Conservation (phyloP, 2,113 vertebrate species). For the Etheostoma cragini region DNA sequence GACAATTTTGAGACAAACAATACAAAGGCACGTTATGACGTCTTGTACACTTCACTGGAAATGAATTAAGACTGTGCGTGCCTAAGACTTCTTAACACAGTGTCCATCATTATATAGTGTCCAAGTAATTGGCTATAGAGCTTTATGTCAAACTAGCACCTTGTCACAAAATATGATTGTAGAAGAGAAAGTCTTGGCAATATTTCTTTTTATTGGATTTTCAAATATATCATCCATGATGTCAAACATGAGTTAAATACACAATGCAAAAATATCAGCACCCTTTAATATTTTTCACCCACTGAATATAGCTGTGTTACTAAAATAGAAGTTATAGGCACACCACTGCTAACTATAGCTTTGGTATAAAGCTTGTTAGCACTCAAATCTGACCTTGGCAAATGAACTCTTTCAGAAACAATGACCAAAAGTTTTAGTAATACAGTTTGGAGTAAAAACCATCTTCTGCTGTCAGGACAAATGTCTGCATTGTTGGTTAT, state of each 20-base stretch:
- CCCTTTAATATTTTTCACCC: constrained; percentile 21
- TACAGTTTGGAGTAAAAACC: neutral
- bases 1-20: neutral
- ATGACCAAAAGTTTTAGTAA: neutral
- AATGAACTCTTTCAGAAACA: neutral
- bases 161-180: neutral
- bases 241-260: constrained; percentile 14
- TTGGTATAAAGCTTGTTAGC: constrained; percentile 1
- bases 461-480: constrained; percentile 2
- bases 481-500: neutral
- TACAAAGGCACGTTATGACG: neutral
- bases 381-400: neutral
- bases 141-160: neutral
- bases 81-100: neutral
- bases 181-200: neutral
- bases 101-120: too few species aligned
- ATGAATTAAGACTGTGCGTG: neutral
- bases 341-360: neutral
- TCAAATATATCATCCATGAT: constrained; percentile 12
- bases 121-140: neutral
- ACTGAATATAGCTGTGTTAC: neutral
- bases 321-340: neutral
- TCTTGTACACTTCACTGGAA: neutral
- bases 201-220: constrained; percentile 18
- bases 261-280: constrained; percentile 23